These are phyloP conservation scores for Coenonympha glycerion DNA, from an alignment of 2,888 invertebrate species.

Conservation along the genomic window DNA sequence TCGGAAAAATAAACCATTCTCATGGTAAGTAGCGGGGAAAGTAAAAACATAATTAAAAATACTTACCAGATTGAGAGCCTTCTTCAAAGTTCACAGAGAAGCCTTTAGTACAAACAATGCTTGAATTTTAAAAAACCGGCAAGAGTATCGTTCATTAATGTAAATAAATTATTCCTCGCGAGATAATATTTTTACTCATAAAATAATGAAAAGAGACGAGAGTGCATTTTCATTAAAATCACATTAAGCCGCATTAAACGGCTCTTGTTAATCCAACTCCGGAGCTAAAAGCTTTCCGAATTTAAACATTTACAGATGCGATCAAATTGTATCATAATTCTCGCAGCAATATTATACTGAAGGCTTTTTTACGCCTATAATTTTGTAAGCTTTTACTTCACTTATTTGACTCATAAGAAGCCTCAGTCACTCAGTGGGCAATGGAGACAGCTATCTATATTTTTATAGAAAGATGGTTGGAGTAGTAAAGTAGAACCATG, in stretches of 20 bases:
- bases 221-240: slow-evolving; percentile 3
- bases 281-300: background rate
- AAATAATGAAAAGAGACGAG: background rate
- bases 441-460: no score
- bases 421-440: no score
- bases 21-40: no score
- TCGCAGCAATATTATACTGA: background rate
- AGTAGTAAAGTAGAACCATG: no score
- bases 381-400: background rate
- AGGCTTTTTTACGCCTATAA: background rate
- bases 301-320: background rate
- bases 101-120: no score
- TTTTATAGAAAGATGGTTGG: no score
- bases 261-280: background rate
- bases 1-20: no score
- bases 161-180: no score
- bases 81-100: no score
- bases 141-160: background rate
- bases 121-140: background rate
- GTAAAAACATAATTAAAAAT: no score
- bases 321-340: background rate
- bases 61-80: no score
- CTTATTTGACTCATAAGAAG: background rate
- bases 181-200: background rate
- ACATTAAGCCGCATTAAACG: background rate